These are phyloP conservation scores for Anisognathus igniventris DNA, from an alignment of 2,797 vertebrate genomes.

Conservation along the genomic window DNA sequence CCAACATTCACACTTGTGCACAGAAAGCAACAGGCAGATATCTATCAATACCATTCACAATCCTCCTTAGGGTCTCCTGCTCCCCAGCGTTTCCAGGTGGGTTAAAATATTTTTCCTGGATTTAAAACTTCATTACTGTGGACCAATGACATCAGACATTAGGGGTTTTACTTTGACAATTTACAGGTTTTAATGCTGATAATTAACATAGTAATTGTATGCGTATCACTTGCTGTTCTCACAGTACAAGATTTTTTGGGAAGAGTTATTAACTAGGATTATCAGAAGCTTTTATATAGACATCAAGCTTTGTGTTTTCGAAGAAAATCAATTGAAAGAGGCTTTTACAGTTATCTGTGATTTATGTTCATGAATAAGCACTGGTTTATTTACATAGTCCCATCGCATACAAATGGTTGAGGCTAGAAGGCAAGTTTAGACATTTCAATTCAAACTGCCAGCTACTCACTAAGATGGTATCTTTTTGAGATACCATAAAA, in stretches of 20 bases:
- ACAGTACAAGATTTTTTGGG: background rate
- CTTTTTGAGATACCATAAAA: background rate
- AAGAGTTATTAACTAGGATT: background rate
- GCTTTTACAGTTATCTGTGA: conserved; percentile 11
- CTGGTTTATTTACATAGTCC: background rate
- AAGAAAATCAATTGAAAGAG: background rate
- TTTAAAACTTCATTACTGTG: background rate
- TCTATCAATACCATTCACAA: background rate
- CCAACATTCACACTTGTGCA: rapidly evolving
- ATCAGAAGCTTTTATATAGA: conserved; percentile 12
- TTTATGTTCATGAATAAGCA: background rate
- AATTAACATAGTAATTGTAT: background rate
- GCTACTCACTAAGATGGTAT: background rate
- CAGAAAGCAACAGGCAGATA: background rate
- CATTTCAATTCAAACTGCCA: background rate
- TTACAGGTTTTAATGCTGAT: background rate
- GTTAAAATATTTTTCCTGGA: background rate
- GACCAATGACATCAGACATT: background rate
- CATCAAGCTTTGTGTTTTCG: background rate
- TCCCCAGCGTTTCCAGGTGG: background rate
- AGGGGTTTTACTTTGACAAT: background rate
- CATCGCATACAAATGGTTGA: background rate
- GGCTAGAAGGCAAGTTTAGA: background rate
- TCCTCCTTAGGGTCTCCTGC: background rate
- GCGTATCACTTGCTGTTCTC: background rate